A percentile compares a stretch with the other conserved stretches of the same genome.
Conservation (phyloP, 2,888 invertebrate genomes). For the Sesamia inferens region DNA sequence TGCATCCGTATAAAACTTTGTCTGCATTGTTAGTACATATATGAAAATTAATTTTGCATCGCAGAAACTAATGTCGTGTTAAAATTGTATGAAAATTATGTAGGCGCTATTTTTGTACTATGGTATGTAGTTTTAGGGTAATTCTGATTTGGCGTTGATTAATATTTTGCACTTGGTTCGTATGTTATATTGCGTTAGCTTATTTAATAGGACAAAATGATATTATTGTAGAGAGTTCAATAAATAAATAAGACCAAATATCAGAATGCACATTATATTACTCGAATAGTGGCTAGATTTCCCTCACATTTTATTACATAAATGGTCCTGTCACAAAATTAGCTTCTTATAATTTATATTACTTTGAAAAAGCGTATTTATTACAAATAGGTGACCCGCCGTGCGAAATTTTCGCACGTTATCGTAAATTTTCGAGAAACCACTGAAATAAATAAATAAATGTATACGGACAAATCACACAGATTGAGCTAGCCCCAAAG, state of each 20-base stretch:
- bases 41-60: not conserved
- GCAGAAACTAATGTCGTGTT: not conserved
- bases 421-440: too few relatives aligned
- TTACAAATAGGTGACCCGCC: not conserved
- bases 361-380: constrained; percentile 2
- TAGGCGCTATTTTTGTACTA: not conserved
- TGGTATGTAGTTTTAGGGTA: not conserved
- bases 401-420: too few relatives aligned
- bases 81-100: not conserved
- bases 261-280: too few relatives aligned
- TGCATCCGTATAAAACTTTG: constrained; percentile 35
- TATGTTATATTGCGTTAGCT: not conserved
- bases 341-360: not conserved
- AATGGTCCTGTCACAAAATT: constrained; percentile 4
- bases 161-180: not conserved
- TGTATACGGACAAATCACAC: too few relatives aligned
- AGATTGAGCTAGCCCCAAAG: too few relatives aligned
- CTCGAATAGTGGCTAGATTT: not conserved
- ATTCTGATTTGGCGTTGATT: not conserved
- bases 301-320: not conserved
- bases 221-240: not conserved
- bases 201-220: too few relatives aligned
- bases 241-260: not conserved
- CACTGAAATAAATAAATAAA: too few relatives aligned
- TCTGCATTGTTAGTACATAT: constrained; percentile 13